Base-by-base conservation (phyloP, 2,888 invertebrate genomes). In the Microchrysa polita region DNA sequence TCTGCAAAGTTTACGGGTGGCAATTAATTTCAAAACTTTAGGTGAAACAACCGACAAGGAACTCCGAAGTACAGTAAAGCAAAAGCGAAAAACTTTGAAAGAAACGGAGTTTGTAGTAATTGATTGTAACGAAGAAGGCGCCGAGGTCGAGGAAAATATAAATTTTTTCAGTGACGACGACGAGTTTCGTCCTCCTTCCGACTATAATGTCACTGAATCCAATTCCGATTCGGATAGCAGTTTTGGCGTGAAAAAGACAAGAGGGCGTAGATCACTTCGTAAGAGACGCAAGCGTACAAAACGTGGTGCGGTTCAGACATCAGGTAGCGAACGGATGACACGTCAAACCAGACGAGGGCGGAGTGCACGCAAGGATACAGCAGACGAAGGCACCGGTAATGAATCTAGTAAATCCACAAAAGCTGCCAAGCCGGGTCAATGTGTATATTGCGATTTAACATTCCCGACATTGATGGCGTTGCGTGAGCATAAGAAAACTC, bases 381-480 rank as follows among this genome's bases (percentile, higher is more conserved):
- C 14, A 12, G 20, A 60, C 9, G 52, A 61, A 18, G 48, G 12
- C 9, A 59, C 61, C 2, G 44, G n/a, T n/a, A 57, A 42, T 18
- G 52, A 22, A 57, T 60, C 81, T 42, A 44, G 20, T 14, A 71
- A 71, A 34, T 14, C 10, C 2, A n/a, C 12, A 1, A 71, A 71
- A 27, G 48, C 10, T 14, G 12, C 22, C 2, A 27, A 69, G 34
- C 34, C 81, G 82, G 63, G 63, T 34, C 82, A 82, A 18, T 86
- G 86, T 75, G 80, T 82, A n/a, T 84, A 86, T 74, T 88, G 88
- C 78, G 81, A 85, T 69, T 84, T 87, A 76, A 80, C 84, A 48
- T 87, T 88, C 77, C 81, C 85, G 1, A 86, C 86, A 72, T 84
- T 86, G 59, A 85, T 86, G 63, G 86, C 85, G 59, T 81, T 88